These are phyloP conservation scores for Ophioderma brevispina DNA, from an alignment of 35 echinoderm and acorn worm genomes.

Conservation along the genomic window DNA sequence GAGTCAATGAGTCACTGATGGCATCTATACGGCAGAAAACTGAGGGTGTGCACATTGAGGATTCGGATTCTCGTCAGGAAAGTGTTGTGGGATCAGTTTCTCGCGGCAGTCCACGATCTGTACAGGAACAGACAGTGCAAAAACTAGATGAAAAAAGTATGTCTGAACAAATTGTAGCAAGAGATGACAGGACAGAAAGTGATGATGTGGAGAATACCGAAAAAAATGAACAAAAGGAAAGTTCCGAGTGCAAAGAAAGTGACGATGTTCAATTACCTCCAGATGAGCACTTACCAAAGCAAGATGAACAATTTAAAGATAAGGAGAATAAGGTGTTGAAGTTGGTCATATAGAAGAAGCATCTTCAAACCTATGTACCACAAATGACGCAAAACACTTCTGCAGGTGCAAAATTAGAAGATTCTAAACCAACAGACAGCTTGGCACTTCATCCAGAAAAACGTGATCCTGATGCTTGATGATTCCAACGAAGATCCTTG, in stretches of 20 bases:
- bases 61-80: neutral
- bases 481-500: neutral
- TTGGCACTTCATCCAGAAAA: neutral
- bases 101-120: neutral
- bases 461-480: neutral
- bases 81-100: neutral
- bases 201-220: neutral
- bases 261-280: neutral
- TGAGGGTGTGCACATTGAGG: neutral
- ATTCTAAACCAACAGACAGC: neutral
- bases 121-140: neutral
- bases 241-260: neutral
- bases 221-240: conserved; percentile 9
- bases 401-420: neutral
- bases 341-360: conserved; percentile 4
- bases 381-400: neutral
- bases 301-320: neutral
- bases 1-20: neutral
- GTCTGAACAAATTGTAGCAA: neutral
- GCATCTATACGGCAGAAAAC: neutral
- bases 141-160: neutral
- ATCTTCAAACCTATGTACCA: no score
- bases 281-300: neutral
- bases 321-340: neutral
- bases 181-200: neutral